Evolutionary conservation across 2,888 invertebrate genomes (phyloP).

Genomic region (Ennomos erosarius): DNA sequence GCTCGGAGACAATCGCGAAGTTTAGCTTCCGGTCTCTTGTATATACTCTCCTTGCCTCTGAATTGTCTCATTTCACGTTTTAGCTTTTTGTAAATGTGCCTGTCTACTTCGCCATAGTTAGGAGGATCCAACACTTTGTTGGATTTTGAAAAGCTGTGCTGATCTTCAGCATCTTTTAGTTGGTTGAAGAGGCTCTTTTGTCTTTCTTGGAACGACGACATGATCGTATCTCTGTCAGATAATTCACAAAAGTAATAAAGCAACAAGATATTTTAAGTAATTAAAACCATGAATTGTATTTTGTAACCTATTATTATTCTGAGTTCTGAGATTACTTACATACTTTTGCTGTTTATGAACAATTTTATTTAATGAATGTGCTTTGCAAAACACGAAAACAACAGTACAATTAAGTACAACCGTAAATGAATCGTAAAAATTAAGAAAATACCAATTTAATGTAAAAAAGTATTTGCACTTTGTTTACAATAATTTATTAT

Average conservation of each 20-base stretch:
- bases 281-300: not conserved
- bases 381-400: too few species aligned
- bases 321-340: too few species aligned
- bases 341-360: too few species aligned
- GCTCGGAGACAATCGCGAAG: conserved; percentile 83
- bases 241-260: conserved; percentile 18
- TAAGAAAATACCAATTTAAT: too few species aligned
- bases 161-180: conserved; percentile 87
- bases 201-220: conserved; percentile 84
- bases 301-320: too few species aligned
- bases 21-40: conserved; percentile 89
- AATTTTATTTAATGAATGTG: too few species aligned
- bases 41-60: conserved; percentile 91
- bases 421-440: too few species aligned
- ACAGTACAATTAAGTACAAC: too few species aligned
- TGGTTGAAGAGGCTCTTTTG: conserved; percentile 89
- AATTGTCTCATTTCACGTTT: conserved; percentile 86
- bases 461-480: too few species aligned
- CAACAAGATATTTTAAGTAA: conserved; percentile 11
- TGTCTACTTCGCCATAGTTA: conserved; percentile 66
- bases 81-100: conserved; percentile 65
- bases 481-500: too few species aligned
- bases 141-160: conserved; percentile 69
- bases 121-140: conserved; percentile 60
- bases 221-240: conserved; percentile 32